Base-by-base conservation (phyloP, 1,140 invertebrate species). In the Drosophila pruinosa region DNA sequence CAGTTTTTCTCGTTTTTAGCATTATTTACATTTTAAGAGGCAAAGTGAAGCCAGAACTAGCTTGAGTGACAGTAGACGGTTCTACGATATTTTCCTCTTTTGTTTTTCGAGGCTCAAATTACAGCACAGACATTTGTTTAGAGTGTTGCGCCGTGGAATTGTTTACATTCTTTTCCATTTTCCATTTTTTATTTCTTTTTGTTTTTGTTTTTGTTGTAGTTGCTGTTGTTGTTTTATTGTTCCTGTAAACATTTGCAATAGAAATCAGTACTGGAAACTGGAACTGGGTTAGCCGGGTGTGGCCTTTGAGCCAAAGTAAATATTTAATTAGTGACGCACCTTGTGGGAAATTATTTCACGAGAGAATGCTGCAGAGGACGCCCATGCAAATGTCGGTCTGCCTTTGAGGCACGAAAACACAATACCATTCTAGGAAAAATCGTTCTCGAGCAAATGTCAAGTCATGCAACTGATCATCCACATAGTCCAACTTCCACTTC, bases 1-100 rank as follows among this genome's bases (percentile, higher is more conserved):
- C 24, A 26, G 19, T 28, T 24, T 31, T 52, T 50, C 19, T 52
- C 15, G 12, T 59, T 67, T 85, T 77, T 74, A 71, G 78, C 81
- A 86, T 77, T 85, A 85, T 85, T 85, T 86, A 85, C 81, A 85
- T 85, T 81, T 81, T 54, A 86, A 86, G 79, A 83, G 68, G 31
- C n/a, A n/a, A 3, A 22, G 17, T 22, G 41, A 36, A 39, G 4
- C 12, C 1, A 39, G 38, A 39, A 39, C 39, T 45, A 24, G 47
- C 63, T 56, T 62, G 74, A 82, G 58, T 78, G 78, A 72, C 77
- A 79, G 58, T 68, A 45, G 17, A 67, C 63, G 67, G 45, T 48
- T 48, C 22, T 57, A 52, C 52, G 39, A 54, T 43, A 65, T 61
- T 67, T 54, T 31, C 28, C 38, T 59, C 57, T 75, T 75, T 54